Evolutionary conservation across 2,113 vertebrate species (phyloP).

Genomic region (Sarotherodon lohbergeri): DNA sequence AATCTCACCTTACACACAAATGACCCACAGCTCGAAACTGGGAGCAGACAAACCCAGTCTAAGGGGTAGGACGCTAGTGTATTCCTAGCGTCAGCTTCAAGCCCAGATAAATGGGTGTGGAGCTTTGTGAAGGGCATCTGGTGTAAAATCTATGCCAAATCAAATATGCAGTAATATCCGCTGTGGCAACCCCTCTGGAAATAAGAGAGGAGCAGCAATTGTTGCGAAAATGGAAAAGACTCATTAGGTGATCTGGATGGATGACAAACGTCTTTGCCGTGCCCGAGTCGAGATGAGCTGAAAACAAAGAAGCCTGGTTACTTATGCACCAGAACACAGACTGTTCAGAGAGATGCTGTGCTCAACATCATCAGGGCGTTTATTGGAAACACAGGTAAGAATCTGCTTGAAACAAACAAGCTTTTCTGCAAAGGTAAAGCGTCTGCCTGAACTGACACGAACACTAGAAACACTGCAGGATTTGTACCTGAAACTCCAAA

Average conservation of each 20-base stretch:
- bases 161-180: background rate
- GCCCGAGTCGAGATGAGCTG: background rate
- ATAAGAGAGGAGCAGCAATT: background rate
- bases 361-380: background rate
- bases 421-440: background rate
- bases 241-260: background rate
- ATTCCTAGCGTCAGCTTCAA: background rate
- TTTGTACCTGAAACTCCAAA: background rate
- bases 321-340: background rate
- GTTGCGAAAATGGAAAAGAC: background rate
- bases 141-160: background rate
- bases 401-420: background rate
- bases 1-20: background rate
- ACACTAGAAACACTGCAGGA: background rate
- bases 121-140: background rate
- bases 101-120: background rate
- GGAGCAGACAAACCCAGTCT: background rate
- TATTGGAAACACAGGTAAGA: conserved; percentile 6
- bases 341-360: background rate
- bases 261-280: background rate
- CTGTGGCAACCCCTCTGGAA: background rate
- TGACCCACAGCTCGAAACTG: background rate
- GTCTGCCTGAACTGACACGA: background rate
- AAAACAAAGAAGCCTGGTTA: background rate
- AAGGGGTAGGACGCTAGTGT: background rate